These are phyloP conservation scores for Pantala flavescens DNA, from an alignment of 1,140 invertebrate genomes.

Conservation along the genomic window DNA sequence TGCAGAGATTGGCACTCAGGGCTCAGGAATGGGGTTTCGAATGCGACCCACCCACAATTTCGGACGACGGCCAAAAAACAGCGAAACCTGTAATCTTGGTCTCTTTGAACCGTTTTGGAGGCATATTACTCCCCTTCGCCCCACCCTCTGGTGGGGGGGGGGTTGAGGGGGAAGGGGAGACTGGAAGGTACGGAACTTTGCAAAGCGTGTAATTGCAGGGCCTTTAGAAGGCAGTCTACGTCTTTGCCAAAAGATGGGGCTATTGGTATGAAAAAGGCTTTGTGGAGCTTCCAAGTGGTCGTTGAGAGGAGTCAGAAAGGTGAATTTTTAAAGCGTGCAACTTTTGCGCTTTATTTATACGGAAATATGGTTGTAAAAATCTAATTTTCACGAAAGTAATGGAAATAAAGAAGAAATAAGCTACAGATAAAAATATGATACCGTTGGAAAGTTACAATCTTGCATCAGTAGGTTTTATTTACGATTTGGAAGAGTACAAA, in stretches of 20 bases:
- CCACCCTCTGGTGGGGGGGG: neutral
- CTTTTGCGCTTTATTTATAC: too few species aligned
- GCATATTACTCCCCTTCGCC: neutral
- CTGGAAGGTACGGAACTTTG: neutral
- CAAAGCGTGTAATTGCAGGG: constrained; percentile 3
- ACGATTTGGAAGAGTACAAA: too few species aligned
- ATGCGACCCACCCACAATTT: neutral
- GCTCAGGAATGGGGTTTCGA: neutral
- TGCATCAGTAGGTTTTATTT: too few species aligned
- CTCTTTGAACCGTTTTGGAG: neutral
- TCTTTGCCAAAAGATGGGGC: neutral
- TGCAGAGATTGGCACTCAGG: too few species aligned
- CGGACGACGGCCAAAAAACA: neutral
- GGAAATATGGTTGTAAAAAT: too few species aligned
- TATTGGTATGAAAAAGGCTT: neutral
- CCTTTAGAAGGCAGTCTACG: neutral
- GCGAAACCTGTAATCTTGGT: neutral
- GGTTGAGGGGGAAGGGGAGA: neutral
- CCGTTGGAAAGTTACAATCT: too few species aligned
- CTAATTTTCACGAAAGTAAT: too few species aligned
- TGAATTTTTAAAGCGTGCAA: too few species aligned
- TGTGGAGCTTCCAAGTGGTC: neutral
- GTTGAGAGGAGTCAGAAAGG: neutral
- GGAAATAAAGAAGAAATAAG: too few species aligned
- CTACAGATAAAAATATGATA: too few species aligned